Evolutionary conservation across 2,113 vertebrate species (phyloP).

Genomic region (Prietella phreatophila): DNA sequence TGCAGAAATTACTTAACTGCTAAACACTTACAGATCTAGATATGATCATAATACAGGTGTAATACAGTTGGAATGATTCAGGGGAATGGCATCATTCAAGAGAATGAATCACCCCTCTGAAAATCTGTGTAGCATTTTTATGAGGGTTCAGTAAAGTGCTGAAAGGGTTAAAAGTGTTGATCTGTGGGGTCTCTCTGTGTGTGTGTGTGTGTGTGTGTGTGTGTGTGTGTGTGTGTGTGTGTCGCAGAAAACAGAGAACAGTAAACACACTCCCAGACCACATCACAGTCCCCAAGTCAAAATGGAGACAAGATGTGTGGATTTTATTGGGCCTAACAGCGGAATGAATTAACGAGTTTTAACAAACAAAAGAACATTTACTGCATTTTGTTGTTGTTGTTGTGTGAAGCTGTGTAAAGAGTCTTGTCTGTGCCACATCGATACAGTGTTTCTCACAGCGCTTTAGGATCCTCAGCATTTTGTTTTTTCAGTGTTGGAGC

Average conservation of each 20-base stretch:
- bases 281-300: slow-evolving; percentile 8
- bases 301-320: slow-evolving; percentile 19
- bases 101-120: neutral
- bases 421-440: neutral
- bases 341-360: neutral
- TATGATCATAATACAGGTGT: neutral
- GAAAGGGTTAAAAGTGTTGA: neutral
- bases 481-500: neutral
- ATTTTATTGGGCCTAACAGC: neutral
- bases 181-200: neutral
- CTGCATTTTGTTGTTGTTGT: neutral
- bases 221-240: neutral
- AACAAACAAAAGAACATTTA: neutral
- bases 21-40: neutral
- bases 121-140: neutral
- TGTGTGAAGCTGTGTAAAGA: neutral
- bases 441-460: neutral
- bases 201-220: neutral
- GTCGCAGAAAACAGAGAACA: neutral
- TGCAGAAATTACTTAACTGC: neutral
- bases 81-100: neutral
- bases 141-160: neutral
- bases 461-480: neutral
- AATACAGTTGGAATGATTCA: neutral
- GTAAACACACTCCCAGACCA: slow-evolving; percentile 15